These are phyloP conservation scores for Drosophila tanythrix DNA, from an alignment of 2,888 invertebrate genomes.

Conservation along the genomic window DNA sequence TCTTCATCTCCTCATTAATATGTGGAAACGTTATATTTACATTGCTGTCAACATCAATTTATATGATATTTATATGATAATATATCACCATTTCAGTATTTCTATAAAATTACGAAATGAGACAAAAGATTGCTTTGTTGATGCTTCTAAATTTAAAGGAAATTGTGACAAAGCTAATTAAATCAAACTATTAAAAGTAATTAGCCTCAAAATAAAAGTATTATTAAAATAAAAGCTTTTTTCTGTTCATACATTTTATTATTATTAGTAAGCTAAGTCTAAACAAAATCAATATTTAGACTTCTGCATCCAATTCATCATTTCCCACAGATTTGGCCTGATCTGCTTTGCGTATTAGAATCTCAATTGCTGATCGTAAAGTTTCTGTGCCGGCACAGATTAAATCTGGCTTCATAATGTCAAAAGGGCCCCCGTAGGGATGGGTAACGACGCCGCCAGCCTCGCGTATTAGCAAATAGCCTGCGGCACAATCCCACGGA, in stretches of 20 bases:
- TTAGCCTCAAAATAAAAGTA: background rate
- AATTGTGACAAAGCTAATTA: background rate
- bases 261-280: background rate
- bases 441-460: slow-evolving; percentile 91
- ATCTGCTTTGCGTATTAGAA: slow-evolving; percentile 86
- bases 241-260: background rate
- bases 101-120: background rate
- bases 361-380: slow-evolving; percentile 85
- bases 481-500: slow-evolving; percentile 93
- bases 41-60: background rate
- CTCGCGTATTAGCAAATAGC: slow-evolving; percentile 89
- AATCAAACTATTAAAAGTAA: background rate
- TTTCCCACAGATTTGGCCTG: slow-evolving; percentile 75
- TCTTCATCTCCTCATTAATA: background rate
- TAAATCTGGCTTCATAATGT: slow-evolving; percentile 87
- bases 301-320: slow-evolving; percentile 32
- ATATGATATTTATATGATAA: background rate
- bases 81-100: background rate
- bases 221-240: too few species aligned
- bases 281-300: background rate
- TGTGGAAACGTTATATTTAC: background rate
- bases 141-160: background rate
- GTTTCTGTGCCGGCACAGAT: slow-evolving; percentile 86
- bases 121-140: background rate
- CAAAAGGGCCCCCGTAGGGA: slow-evolving; percentile 86